These are phyloP conservation scores for Drosophila hamatofila DNA, from an alignment of 2,888 invertebrate genomes.

Conservation along the genomic window DNA sequence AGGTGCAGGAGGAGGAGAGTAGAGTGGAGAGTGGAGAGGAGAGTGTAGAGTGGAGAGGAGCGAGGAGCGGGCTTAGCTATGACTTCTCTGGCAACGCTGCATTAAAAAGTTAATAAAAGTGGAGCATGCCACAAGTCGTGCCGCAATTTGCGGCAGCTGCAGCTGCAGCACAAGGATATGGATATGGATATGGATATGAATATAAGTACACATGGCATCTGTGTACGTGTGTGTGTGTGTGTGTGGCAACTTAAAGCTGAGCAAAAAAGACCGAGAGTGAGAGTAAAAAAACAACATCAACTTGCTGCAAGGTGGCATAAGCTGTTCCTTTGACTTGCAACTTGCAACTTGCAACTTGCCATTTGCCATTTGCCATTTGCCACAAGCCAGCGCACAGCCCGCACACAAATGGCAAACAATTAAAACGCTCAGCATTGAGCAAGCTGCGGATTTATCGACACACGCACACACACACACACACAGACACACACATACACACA, in stretches of 20 bases:
- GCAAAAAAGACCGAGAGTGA: not conserved
- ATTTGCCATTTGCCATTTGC: constrained; percentile 37
- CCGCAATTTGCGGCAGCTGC: constrained; percentile 78
- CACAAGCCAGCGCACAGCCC: constrained; percentile 7
- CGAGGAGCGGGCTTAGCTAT: not conserved
- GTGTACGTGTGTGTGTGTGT: not conserved
- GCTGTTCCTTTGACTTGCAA: constrained; percentile 71
- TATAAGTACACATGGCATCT: constrained; percentile 46
- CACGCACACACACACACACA: constrained; percentile 21
- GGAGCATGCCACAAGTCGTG: constrained; percentile 79
- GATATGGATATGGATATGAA: constrained; percentile 53
- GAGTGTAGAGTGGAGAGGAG: not conserved
- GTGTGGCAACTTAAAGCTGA: constrained; percentile 36
- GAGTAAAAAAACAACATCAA: not conserved
- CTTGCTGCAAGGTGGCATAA: constrained; percentile 72
- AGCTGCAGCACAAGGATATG: constrained; percentile 70
- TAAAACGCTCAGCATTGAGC: constrained; percentile 62
- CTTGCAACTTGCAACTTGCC: not conserved
- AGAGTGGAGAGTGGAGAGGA: not conserved
- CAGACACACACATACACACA: constrained; percentile 16
- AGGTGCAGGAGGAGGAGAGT: no score
- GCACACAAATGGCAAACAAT: constrained; percentile 66
- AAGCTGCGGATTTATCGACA: constrained; percentile 46
- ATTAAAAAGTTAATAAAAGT: constrained; percentile 82
- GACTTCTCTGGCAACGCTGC: constrained; percentile 59